Evolutionary conservation across 2,113 vertebrate genomes (phyloP).

Genomic region (Poeciliopsis retropinna): DNA sequence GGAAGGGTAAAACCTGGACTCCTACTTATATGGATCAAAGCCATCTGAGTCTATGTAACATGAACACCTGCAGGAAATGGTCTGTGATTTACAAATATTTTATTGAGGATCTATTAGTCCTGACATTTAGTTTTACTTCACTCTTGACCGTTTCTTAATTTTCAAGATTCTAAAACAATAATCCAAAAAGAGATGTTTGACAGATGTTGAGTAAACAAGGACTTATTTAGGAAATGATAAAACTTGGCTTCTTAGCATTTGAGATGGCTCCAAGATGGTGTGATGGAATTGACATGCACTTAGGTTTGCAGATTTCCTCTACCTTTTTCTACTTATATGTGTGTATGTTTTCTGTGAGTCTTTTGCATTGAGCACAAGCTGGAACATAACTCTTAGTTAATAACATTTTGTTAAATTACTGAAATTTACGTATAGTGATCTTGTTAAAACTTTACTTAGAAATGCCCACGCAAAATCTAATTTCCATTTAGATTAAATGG

Average conservation of each 20-base stretch:
- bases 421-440: no score
- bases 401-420: no score
- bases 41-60: constrained; percentile 63
- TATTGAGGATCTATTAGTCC: constrained; percentile 66
- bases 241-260: constrained; percentile 81
- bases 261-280: constrained; percentile 74
- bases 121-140: constrained; percentile 26
- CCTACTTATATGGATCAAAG: constrained; percentile 52
- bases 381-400: constrained; percentile 45
- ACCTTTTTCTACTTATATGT: constrained; percentile 59
- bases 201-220: constrained; percentile 47
- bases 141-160: constrained; percentile 14
- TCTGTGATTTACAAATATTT: constrained; percentile 62
- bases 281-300: constrained; percentile 84
- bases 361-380: constrained; percentile 57
- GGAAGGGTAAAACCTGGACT: constrained; percentile 65
- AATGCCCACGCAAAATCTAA: no score
- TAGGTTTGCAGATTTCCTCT: constrained; percentile 41
- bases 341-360: constrained; percentile 71
- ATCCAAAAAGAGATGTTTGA: constrained; percentile 12
- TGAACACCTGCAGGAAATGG: constrained; percentile 50
- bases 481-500: no score
- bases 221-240: constrained; percentile 71
- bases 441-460: no score
- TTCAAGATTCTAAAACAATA: constrained; percentile 24